Base-by-base conservation (phyloP, 2,888 invertebrate genomes). In the Azorinus chamasolen region DNA sequence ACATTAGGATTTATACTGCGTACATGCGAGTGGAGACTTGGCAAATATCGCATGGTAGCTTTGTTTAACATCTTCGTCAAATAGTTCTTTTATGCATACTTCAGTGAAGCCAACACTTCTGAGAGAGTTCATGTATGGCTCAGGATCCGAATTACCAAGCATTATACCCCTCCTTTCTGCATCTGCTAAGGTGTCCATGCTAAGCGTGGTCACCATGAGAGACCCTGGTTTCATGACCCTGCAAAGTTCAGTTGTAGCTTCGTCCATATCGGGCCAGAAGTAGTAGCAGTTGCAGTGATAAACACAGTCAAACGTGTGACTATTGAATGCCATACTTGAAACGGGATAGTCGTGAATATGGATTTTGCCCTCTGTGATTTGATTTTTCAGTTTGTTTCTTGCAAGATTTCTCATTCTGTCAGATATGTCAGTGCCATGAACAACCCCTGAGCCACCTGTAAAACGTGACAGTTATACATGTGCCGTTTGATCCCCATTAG, bases 261-360 rank as follows among this genome's bases (percentile, higher is more conserved):
- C 39, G 22, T 81, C n/a, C n/a, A n/a, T n/a, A n/a, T n/a, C n/a
- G n/a, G n/a, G n/a, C n/a, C n/a, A n/a, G n/a, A n/a, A n/a, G 74
- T 91, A 90, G 83, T 85, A 91, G 68, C 86, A 87, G 76, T 91
- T 90, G 25, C 74, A 76, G 71, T 91, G 91, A 69, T 88, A 91
- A 27, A 89, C 85, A 12, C 84, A 62, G 51, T 91, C 86, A 80
- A 91, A 89, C 5, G 48, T 82, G 66, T 87, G 79, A 8, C 81
- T 72, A 41, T 85, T 68, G 39, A 57, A 80, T 3, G 90, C 89
- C 46, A 91, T 73, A 14, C 84, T 46, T n/a, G 57, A 55, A 1
- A 88, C 89, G 50, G 71, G 70, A 2, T 74, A 83, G 12, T 79
- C 58, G 5, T 50, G 66, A 18, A 91, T 59, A 12, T 85, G 48